These are phyloP conservation scores for Aporophyla lueneburgensis DNA, from an alignment of 2,888 invertebrate species.

Conservation along the genomic window DNA sequence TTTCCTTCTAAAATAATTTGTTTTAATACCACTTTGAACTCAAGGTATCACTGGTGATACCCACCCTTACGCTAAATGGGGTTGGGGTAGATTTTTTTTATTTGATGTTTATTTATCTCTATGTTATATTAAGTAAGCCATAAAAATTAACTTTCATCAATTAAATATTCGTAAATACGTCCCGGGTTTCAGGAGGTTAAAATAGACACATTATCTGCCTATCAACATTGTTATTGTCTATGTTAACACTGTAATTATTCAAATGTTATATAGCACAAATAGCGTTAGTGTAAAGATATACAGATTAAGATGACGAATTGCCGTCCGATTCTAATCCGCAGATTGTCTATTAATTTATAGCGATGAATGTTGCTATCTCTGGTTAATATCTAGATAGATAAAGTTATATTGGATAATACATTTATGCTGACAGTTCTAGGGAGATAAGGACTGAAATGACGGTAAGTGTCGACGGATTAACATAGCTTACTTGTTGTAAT, in stretches of 20 bases:
- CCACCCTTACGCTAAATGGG: no score
- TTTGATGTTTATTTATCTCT: no score
- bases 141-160: no score
- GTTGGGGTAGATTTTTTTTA: no score
- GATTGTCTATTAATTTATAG: constrained; percentile 59
- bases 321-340: constrained; percentile 55
- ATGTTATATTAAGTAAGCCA: no score
- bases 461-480: constrained; percentile 16
- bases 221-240: constrained; percentile 10
- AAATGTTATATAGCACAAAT: constrained; percentile 1
- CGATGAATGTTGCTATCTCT: constrained; percentile 35
- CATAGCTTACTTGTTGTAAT: neutral
- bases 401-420: constrained; percentile 25
- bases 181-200: no score
- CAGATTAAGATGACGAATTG: constrained; percentile 59
- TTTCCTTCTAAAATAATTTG: no score
- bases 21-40: no score
- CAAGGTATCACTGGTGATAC: no score
- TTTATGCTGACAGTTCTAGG: constrained; percentile 16
- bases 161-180: no score
- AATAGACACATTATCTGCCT: neutral
- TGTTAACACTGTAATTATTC: constrained; percentile 40
- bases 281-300: constrained; percentile 6
- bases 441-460: constrained; percentile 5
- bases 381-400: constrained; percentile 27